Base-by-base conservation (phyloP, 2,888 invertebrate species). In the Metacarcinus magister region DNA sequence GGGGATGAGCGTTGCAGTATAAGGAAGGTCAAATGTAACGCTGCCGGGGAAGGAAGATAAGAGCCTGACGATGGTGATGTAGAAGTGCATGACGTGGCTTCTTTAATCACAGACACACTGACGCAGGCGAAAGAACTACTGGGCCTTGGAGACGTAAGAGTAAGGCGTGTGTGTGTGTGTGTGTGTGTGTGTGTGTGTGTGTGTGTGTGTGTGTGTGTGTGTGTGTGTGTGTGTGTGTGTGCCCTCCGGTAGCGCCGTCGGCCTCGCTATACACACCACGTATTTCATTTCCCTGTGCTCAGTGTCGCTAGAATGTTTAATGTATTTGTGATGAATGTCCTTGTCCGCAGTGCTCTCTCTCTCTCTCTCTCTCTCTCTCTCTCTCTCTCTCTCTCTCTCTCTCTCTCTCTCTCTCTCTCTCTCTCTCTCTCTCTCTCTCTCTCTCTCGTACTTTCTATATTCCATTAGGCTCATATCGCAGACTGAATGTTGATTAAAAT, bases 321-420 rank as follows among this genome's bases (percentile, higher is more conserved):
- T 92, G 92, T 46, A 28, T 46, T 19, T 46, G 46, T 92, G 92
- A 92, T 46, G 44, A 10, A 92, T 92, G 92, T 92, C n/a, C 46
- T 48, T n/a, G 39, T 19, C 89, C 44, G 2, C 32, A 43, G 5
- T 89, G 13, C 39, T 89, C 89, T 89, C 19, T 43, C 89, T 89
- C 75, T 75, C 75, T 75, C 75, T 75, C 75, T 75, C 75, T 75
- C 75, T 75, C 75, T 75, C 75, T 90, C 90, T 90, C 90, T 90
- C 90, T 90, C 90, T 90, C 90, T 90, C 90, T 90, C 90, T 90
- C 90, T 90, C 90, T 90, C 90, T 90, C 90, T 90, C 90, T 90
- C 90, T 90, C 90, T 90, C 90, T 90, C 90, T 90, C 90, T 90
- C 90, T 91, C 91, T 91, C 43, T 91, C 43, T 44, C 39, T 43